phyloP scores from a whole-genome alignment of 1,140 invertebrate genomes.

The Leptonema lineaticorne region DNA sequence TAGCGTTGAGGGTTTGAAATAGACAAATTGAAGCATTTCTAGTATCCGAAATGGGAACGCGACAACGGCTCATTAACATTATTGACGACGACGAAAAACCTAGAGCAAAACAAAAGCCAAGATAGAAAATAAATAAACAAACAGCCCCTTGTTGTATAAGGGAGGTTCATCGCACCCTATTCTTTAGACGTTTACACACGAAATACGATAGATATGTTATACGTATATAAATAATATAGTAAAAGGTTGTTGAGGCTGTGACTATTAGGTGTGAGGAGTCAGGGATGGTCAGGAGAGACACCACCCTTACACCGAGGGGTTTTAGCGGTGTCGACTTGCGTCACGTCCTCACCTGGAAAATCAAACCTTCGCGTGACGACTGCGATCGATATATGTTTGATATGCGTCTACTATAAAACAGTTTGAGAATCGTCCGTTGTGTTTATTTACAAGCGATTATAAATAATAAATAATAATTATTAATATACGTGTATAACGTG shows the following conservation, averaged over 20 bases:
- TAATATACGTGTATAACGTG: too few species aligned
- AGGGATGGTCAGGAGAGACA: background rate
- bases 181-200: too few species aligned
- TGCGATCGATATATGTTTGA: background rate
- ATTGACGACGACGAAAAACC: too few species aligned
- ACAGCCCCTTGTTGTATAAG: too few species aligned
- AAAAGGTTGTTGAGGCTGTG: background rate
- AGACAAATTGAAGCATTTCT: too few species aligned
- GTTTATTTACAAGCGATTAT: too few species aligned
- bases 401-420: background rate
- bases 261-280: background rate
- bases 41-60: too few species aligned
- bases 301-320: background rate
- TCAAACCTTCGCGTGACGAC: conserved; percentile 3
- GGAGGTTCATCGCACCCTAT: conserved; percentile 2
- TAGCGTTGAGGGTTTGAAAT: too few species aligned
- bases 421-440: background rate
- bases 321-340: background rate
- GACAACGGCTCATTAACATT: too few species aligned
- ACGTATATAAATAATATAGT: background rate
- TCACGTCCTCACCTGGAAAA: conserved; percentile 3
- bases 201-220: background rate
- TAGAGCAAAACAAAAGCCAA: too few species aligned
- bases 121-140: too few species aligned
- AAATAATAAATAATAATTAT: too few species aligned